Percentiles rank a stretch among this genome's conserved stretches.
Evolutionary conservation across 2,113 vertebrate genomes (phyloP).

Genomic region (Callithrix jacchus): DNA sequence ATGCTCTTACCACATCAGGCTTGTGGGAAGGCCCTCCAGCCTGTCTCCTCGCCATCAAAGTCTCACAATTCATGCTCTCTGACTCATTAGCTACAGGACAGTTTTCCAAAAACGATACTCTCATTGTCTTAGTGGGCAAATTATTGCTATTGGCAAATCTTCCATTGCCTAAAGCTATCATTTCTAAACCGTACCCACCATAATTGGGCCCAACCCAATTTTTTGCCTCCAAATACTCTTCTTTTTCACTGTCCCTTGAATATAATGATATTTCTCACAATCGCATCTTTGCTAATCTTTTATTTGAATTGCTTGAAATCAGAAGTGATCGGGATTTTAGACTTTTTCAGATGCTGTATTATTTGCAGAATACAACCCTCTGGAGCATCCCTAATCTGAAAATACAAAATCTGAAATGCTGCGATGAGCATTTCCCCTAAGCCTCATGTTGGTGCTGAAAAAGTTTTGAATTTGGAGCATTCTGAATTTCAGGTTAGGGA

Average conservation of each 20-base stretch:
- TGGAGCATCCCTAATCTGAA: not conserved
- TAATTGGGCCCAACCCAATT: not conserved
- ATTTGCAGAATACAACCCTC: not conserved
- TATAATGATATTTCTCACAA: not conserved
- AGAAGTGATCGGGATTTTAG: not conserved
- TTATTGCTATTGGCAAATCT: not conserved
- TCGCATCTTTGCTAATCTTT: not conserved
- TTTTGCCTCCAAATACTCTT: not conserved
- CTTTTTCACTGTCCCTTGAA: not conserved
- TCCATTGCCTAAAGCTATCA: not conserved
- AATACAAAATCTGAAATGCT: not conserved
- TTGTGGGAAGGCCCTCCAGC: not conserved
- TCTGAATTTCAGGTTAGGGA: not conserved
- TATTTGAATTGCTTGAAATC: not conserved
- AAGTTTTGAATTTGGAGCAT: not conserved
- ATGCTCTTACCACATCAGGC: accelerated
- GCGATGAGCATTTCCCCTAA: not conserved
- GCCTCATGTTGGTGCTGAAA: not conserved
- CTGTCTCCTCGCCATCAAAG: not conserved
- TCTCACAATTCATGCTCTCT: accelerated
- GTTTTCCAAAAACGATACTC: not conserved
- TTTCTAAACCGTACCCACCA: not conserved
- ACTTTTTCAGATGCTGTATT: not conserved
- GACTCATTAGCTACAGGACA: accelerated
- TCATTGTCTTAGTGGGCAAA: accelerated